A percentile compares a stretch with the other conserved stretches of the same genome.
Evolutionary conservation across 2,113 vertebrate species (phyloP).

Genomic region (Neopipo cinnamomea): DNA sequence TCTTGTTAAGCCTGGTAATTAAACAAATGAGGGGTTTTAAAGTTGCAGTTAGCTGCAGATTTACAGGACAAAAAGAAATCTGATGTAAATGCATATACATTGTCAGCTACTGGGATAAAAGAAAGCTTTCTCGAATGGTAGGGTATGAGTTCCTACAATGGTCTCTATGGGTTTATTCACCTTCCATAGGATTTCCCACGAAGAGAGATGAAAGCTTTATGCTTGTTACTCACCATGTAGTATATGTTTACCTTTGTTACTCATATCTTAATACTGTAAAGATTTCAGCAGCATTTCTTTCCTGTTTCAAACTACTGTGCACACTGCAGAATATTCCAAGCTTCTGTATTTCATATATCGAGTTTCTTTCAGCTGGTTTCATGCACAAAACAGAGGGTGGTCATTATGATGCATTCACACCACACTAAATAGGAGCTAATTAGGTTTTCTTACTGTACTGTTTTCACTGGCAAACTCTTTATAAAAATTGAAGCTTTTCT

Average conservation of each 20-base stretch:
- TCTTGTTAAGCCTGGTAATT: neutral
- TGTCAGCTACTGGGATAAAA: neutral
- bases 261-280: neutral
- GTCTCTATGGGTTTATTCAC: neutral
- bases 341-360: neutral
- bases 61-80: neutral
- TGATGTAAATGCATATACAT: neutral
- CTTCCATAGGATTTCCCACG: neutral
- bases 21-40: neutral
- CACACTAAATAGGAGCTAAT: neutral
- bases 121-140: neutral
- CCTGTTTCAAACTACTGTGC: neutral
- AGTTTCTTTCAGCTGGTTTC: neutral
- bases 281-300: neutral
- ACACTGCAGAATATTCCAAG: neutral
- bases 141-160: neutral
- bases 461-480: neutral
- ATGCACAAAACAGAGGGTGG: neutral
- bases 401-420: neutral
- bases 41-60: neutral
- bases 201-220: neutral
- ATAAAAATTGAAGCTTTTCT: neutral
- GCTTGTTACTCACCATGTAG: neutral
- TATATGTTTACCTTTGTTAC: neutral
- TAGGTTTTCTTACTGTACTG: neutral